Percentiles rank a stretch among this genome's conserved stretches.
These are phyloP conservation scores for Trachelus stipa DNA, from an alignment of 2,888 invertebrate species.

Conservation along the genomic window DNA sequence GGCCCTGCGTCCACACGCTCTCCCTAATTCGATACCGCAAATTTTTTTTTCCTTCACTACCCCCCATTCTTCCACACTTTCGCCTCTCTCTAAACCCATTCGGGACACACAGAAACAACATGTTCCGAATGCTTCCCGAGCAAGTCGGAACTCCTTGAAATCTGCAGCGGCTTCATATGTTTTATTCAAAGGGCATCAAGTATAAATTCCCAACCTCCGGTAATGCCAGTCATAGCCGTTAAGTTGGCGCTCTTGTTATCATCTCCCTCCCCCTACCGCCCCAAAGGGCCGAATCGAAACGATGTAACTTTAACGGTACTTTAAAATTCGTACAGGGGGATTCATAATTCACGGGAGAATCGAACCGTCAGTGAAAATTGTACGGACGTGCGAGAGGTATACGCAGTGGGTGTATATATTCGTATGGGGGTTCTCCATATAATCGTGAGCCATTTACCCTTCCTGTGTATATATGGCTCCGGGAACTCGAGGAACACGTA, in stretches of 20 bases:
- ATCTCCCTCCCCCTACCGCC: not conserved
- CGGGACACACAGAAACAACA: not conserved
- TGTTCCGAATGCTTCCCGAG: not conserved
- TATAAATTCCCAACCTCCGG: not conserved
- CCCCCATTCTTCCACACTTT: not conserved
- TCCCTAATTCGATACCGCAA: not conserved
- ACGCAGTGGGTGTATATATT: not conserved
- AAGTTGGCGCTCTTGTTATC: not conserved
- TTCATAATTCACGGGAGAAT: not conserved
- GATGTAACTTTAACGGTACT: constrained; percentile 48
- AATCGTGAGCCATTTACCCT: too few species aligned
- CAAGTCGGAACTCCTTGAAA: not conserved
- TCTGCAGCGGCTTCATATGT: not conserved
- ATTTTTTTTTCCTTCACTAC: not conserved
- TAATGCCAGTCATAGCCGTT: not conserved
- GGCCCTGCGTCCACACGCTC: not conserved
- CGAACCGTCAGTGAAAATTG: not conserved
- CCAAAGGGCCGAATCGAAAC: not conserved
- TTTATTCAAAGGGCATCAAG: not conserved
- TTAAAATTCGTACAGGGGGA: constrained; percentile 26
- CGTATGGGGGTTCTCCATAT: not conserved
- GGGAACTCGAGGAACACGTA: too few species aligned
- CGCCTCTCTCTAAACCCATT: not conserved
- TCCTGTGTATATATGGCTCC: too few species aligned
- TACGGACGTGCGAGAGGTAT: not conserved